Conservation (phyloP, 2,888 invertebrate species). For the Melangyna quadrimaculata region DNA sequence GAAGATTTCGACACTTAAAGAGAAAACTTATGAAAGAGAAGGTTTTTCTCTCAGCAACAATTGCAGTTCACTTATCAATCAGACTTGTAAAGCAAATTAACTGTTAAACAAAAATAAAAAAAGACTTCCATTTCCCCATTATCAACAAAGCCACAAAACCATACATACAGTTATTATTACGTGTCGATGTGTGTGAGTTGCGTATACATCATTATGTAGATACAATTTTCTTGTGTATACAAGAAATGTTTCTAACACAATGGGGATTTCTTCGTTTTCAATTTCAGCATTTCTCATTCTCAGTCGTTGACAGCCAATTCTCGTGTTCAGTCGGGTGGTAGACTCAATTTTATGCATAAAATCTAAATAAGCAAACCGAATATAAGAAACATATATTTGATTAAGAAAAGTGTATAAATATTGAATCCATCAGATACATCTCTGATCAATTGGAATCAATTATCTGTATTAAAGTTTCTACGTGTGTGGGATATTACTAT, state of each 20-base stretch:
- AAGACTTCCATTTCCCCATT: background rate
- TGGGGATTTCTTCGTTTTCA: conserved; percentile 62
- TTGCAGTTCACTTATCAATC: background rate
- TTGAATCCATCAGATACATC: conserved; percentile 49
- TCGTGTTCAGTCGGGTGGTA: conserved; percentile 80
- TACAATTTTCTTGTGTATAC: conserved; percentile 5
- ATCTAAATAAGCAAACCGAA: background rate
- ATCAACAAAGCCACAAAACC: background rate
- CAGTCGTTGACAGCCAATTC: conserved; percentile 80
- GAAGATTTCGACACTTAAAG: background rate
- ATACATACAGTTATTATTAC: background rate
- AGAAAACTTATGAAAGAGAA: background rate
- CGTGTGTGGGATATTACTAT: conserved; percentile 13
- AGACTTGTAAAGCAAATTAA: background rate
- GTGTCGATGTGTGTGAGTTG: background rate
- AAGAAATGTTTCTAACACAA: conserved; percentile 42
- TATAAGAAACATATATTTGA: background rate
- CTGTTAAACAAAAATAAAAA: background rate
- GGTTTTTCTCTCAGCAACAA: background rate
- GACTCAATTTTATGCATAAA: conserved; percentile 49
- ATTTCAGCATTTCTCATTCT: conserved; percentile 70
- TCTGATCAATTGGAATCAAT: conserved; percentile 34
- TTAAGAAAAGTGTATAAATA: conserved; percentile 29
- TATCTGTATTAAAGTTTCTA: conserved; percentile 26
- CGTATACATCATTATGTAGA: background rate